These are phyloP conservation scores for Solenopsis invicta DNA, from an alignment of 1,140 invertebrate species.

Conservation along the genomic window DNA sequence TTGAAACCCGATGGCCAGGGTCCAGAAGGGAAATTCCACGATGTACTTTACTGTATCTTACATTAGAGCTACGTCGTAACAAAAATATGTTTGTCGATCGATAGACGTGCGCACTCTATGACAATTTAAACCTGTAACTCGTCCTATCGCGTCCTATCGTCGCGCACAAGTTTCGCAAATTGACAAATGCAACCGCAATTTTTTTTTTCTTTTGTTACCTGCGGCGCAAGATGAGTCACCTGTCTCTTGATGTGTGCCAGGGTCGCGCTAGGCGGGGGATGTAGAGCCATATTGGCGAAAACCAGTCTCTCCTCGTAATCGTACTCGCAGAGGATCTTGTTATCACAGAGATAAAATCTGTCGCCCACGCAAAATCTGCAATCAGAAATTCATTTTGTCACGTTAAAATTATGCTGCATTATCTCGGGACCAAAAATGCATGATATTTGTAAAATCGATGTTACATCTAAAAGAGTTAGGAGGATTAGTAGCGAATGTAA, in stretches of 20 bases:
- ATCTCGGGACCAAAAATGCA: neutral
- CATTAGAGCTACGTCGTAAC: neutral
- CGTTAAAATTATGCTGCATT: neutral
- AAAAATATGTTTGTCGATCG: slow-evolving; percentile 26
- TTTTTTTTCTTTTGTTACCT: slow-evolving; percentile 89
- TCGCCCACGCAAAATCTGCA: slow-evolving; percentile 98
- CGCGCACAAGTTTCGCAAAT: neutral
- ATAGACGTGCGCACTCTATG: neutral
- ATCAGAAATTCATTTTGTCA: slow-evolving; percentile 64
- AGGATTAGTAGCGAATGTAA: neutral
- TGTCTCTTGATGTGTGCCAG: slow-evolving; percentile 95
- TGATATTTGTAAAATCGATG: neutral
- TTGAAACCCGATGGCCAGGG: slow-evolving; percentile 60
- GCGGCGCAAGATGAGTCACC: slow-evolving; percentile 91
- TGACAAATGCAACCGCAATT: neutral
- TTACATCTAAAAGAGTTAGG: neutral
- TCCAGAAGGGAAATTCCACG: slow-evolving; percentile 38
- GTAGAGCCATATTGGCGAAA: slow-evolving; percentile 96
- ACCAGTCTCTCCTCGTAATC: slow-evolving; percentile 97
- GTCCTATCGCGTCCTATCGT: neutral
- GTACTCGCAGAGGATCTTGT: slow-evolving; percentile 97
- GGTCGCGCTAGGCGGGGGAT: slow-evolving; percentile 91
- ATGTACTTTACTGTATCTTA: slow-evolving; percentile 1
- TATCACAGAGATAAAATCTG: slow-evolving; percentile 96
- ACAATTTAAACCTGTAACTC: neutral